phyloP scores from a whole-genome alignment of 2,797 vertebrate species.

The Sebastes miniatus region DNA sequence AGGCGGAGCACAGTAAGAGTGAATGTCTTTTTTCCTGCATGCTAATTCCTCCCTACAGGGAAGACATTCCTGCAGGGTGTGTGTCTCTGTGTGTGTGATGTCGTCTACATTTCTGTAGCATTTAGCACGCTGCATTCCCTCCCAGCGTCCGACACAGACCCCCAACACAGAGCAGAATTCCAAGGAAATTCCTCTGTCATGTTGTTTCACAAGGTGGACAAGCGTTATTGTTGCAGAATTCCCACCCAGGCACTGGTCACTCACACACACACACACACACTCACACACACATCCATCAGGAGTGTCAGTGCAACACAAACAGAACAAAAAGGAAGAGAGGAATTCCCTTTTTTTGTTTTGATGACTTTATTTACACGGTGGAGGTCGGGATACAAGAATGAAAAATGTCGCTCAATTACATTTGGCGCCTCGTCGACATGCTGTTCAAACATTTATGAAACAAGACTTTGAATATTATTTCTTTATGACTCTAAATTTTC shows the following conservation, averaged over 20 bases:
- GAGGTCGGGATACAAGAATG: constrained; percentile 43
- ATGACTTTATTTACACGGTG: constrained; percentile 72
- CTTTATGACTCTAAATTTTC: constrained; percentile 45
- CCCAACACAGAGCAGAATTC: constrained; percentile 60
- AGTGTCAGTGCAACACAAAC: constrained; percentile 63
- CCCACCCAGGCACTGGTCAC: constrained; percentile 65
- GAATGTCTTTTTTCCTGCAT: constrained; percentile 58
- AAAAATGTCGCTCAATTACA: constrained; percentile 38
- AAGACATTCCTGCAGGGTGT: constrained; percentile 65
- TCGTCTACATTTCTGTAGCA: constrained; percentile 34
- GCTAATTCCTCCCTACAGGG: constrained; percentile 78
- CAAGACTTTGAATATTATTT: constrained; percentile 47
- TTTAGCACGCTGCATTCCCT: constrained; percentile 48
- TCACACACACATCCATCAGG: constrained; percentile 49
- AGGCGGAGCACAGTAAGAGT: constrained; percentile 41
- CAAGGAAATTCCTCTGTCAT: constrained; percentile 74
- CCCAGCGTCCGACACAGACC: constrained; percentile 22
- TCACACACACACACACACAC: constrained; percentile 16
- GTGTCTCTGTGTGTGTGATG: constrained; percentile 13
- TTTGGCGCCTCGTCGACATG: constrained; percentile 38
- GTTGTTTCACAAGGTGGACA: constrained; percentile 65
- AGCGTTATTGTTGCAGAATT: constrained; percentile 66
- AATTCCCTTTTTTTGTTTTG: constrained; percentile 62
- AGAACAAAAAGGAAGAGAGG: constrained; percentile 57
- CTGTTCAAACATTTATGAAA: constrained; percentile 67